Conservation (phyloP, 2,113 vertebrate genomes). For the Tragelaphus imberbis region DNA sequence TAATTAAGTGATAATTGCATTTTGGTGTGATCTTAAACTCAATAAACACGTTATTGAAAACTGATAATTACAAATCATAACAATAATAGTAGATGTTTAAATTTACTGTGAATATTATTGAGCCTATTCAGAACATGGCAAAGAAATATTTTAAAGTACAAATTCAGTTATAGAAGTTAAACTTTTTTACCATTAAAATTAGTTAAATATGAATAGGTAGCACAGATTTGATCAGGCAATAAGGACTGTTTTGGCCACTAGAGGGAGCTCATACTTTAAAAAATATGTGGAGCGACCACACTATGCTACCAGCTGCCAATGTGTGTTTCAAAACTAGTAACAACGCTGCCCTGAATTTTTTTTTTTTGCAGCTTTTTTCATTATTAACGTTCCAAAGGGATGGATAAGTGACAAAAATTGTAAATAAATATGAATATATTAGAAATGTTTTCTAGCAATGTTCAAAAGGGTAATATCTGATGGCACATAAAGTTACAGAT, state of each 20-base stretch:
- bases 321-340: background rate
- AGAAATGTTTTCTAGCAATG: background rate
- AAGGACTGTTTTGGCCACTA: constrained; percentile 28
- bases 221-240: background rate
- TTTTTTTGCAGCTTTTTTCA: background rate
- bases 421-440: background rate
- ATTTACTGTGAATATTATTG: background rate
- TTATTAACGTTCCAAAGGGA: background rate
- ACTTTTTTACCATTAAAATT: constrained; percentile 3
- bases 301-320: background rate
- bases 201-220: background rate
- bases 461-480: background rate
- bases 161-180: background rate
- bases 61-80: constrained; percentile 19
- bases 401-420: background rate
- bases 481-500: background rate
- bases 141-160: background rate
- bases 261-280: constrained; percentile 51
- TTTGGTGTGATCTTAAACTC: constrained; percentile 13
- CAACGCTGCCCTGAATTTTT: background rate
- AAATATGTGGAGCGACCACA: background rate
- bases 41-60: constrained; percentile 43
- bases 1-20: constrained; percentile 40
- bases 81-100: background rate
- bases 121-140: background rate